phyloP scores from a whole-genome alignment of 1,140 invertebrate species.

The Zeugodacus cucurbitae region DNA sequence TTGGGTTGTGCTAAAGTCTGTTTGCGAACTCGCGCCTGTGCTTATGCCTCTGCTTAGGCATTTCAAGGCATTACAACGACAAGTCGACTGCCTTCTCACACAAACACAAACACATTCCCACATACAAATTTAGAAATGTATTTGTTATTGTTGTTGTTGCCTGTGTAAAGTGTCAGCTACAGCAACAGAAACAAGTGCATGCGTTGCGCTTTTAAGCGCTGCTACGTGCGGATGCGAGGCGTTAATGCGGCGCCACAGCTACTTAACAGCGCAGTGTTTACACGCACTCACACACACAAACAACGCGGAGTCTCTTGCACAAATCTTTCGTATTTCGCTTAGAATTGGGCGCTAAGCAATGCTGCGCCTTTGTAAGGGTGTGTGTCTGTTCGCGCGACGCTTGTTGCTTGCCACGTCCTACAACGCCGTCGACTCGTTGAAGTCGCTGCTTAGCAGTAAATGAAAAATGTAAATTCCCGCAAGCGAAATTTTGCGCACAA shows the following conservation, averaged over 20 bases:
- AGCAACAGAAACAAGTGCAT: conserved; percentile 17
- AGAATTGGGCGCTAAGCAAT: neutral
- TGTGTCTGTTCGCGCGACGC: neutral
- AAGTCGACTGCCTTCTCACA: neutral
- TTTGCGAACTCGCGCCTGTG: conserved; percentile 31
- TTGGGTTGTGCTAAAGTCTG: neutral
- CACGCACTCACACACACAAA: neutral
- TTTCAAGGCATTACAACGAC: neutral
- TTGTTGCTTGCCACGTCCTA: neutral
- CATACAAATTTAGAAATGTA: neutral
- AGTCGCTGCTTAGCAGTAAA: neutral
- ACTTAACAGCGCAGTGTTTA: neutral
- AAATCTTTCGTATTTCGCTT: neutral
- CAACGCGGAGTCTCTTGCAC: neutral
- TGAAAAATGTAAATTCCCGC: conserved; percentile 34
- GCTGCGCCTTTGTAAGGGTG: neutral
- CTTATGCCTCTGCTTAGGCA: conserved; percentile 17
- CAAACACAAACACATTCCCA: neutral
- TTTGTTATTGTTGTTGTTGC: neutral
- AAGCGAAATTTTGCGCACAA: conserved; percentile 8
- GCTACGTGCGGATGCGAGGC: conserved; percentile 7
- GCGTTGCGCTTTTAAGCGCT: conserved; percentile 11
- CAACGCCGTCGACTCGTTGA: conserved; percentile 3
- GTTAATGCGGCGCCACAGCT: conserved; percentile 31
- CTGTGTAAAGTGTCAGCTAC: neutral